Evolutionary conservation across 2,797 vertebrate species (phyloP).

Genomic region (Thripadectes ignobilis): DNA sequence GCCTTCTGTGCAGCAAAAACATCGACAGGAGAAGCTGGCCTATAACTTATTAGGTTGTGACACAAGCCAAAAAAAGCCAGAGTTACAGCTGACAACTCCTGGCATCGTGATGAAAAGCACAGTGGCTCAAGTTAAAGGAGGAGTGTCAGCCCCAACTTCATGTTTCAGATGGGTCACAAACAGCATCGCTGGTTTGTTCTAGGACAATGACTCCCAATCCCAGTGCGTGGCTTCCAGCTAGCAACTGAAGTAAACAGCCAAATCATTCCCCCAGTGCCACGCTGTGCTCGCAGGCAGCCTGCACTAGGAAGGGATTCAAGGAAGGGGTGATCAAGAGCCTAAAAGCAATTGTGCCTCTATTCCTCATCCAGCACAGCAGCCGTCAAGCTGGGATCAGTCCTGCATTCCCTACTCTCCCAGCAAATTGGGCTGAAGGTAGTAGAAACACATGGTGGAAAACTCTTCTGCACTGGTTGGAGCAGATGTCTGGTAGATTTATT

Average conservation of each 20-base stretch:
- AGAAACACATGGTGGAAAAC: not conserved
- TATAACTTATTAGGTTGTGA: conserved; percentile 70
- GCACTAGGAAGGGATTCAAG: not conserved
- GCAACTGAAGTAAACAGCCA: not conserved
- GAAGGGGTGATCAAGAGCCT: not conserved
- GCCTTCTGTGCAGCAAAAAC: conserved; percentile 80
- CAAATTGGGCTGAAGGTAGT: not conserved
- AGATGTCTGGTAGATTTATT: not conserved
- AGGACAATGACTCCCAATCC: not conserved
- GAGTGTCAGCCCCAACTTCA: not conserved
- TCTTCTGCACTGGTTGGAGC: not conserved
- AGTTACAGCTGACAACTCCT: conserved; percentile 70
- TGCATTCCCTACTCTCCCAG: not conserved
- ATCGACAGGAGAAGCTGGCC: conserved; percentile 75
- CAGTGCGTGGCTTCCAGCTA: not conserved
- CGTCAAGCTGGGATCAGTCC: not conserved
- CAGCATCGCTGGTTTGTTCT: not conserved
- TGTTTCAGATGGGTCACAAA: not conserved
- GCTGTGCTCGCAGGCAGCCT: not conserved
- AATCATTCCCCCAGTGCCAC: not conserved
- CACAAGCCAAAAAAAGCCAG: conserved; percentile 65
- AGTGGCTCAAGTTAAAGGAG: conserved; percentile 13
- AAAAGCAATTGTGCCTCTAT: not conserved
- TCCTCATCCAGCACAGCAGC: not conserved
- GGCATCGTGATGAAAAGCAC: conserved; percentile 20